Evolutionary conservation across 2,888 invertebrate genomes (phyloP).

Genomic region (Cybosia mesomella): DNA sequence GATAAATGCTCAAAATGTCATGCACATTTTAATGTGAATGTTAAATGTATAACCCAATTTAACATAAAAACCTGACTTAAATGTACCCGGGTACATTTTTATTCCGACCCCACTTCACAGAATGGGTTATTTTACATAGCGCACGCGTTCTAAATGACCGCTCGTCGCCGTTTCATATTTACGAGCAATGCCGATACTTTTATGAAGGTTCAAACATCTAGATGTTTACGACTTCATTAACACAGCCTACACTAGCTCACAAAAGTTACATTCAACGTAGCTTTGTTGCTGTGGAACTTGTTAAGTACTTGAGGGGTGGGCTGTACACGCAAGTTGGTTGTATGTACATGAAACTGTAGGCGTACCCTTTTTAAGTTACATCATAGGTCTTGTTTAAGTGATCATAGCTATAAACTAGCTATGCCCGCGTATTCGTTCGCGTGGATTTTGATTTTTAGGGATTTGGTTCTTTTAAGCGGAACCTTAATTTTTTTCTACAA

Average conservation of each 20-base stretch:
- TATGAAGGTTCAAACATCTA: slow-evolving; percentile 53
- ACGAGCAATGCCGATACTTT: slow-evolving; percentile 65
- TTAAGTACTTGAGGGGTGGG: slow-evolving; percentile 25
- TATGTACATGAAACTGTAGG: slow-evolving; percentile 17
- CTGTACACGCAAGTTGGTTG: slow-evolving; percentile 13
- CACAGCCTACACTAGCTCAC: slow-evolving; percentile 31
- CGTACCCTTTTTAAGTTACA: not conserved
- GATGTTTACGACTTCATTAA: slow-evolving; percentile 58
- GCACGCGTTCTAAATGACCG: slow-evolving; percentile 49
- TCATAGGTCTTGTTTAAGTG: not conserved
- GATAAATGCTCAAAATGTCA: not conserved
- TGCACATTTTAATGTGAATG: not conserved
- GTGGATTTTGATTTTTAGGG: no score
- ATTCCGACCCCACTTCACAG: slow-evolving; percentile 21
- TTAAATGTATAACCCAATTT: slow-evolving; percentile 13
- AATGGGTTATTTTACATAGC: slow-evolving; percentile 44
- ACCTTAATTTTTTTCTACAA: no score
- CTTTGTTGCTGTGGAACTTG: slow-evolving; percentile 19
- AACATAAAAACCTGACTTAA: slow-evolving; percentile 14
- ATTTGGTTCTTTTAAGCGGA: no score
- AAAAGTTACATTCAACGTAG: slow-evolving; percentile 35
- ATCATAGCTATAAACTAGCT: not conserved
- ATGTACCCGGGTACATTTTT: slow-evolving; percentile 15
- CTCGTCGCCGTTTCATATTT: slow-evolving; percentile 62
- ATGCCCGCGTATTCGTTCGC: no score